phyloP scores from a whole-genome alignment of 2,113 vertebrate genomes.

The Oriolus oriolus region DNA sequence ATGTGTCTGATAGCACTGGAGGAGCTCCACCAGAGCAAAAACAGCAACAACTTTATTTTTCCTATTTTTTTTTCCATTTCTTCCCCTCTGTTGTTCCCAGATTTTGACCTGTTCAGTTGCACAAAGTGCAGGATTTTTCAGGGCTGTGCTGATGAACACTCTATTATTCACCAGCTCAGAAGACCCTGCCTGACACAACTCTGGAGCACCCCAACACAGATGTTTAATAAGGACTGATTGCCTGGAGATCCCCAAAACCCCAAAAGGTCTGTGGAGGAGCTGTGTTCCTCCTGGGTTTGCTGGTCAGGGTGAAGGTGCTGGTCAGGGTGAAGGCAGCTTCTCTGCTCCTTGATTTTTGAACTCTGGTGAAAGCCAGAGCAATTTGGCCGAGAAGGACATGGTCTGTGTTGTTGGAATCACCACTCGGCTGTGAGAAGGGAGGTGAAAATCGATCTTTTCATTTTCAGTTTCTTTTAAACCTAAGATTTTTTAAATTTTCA shows the following conservation, averaged over 20 bases:
- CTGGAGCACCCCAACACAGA: fast-evolving
- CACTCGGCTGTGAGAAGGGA: background rate
- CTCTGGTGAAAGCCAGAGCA: background rate
- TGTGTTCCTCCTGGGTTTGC: background rate
- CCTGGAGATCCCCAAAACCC: background rate
- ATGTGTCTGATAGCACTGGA: background rate
- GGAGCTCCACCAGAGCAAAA: background rate
- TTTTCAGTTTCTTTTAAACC: background rate
- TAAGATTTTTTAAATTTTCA: background rate
- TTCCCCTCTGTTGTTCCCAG: background rate
- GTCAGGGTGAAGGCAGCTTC: too few species aligned
- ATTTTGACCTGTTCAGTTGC: background rate
- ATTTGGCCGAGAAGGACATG: fast-evolving
- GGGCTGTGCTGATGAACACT: background rate
- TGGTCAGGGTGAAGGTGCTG: background rate
- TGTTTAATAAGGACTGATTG: background rate
- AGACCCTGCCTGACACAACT: background rate
- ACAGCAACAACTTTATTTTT: background rate
- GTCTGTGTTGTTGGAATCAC: background rate
- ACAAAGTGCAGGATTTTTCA: background rate
- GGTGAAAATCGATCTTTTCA: background rate
- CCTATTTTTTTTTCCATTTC: background rate
- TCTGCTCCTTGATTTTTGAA: background rate
- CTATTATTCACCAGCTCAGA: background rate
- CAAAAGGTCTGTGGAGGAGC: background rate